Evolutionary conservation across 2,888 invertebrate genomes (phyloP), one percentile per base, ranked within the genome.

Genomic region (Bugulina stolonifera): DNA sequence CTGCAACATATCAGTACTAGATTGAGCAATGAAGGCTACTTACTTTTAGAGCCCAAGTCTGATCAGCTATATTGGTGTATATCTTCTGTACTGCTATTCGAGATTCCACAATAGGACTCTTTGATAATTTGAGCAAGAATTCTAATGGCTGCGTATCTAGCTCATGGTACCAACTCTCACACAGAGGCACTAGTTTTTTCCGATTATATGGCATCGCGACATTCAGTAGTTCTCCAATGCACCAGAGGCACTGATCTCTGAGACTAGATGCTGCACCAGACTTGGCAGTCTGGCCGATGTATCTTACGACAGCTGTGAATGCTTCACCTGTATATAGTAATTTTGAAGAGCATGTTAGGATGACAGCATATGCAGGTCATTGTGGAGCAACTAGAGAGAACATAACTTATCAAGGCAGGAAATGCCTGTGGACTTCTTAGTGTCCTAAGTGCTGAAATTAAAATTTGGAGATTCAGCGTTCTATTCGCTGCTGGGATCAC

Each of bases 11-110:
- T n/a, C n/a, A n/a, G n/a, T n/a, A n/a, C n/a, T n/a, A n/a, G n/a
- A n/a, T n/a, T n/a, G n/a, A n/a, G n/a, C n/a, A n/a, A n/a, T n/a
- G n/a, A n/a, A n/a, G n/a, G n/a, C n/a, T n/a, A n/a, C n/a, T 57
- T 57, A 64, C 64, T 32, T 64, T 27, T 3, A 32, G 64, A 1
- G 64, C 64, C 64, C 64, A 64, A 25, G 32, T 32, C 14, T 64
- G 64, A 32, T 64, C 64, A 64, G 32, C 29, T n/a, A 64, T 27
- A 27, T 22, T 18, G 14, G 27, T 32, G 34, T 32, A 64, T 2
- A 64, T n/a, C 10, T 64, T 22, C 5, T 25, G 34, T 14, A 34
- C 64, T 3, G 64, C 64, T 14, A 64, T 14, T 27, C 64, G 27
- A 64, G 64, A 5, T 25, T 64, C 64, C 2, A 34, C 3, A 10